phyloP scores from a whole-genome alignment of 2,113 vertebrate species.

The Forbesichthys papilliferus region DNA sequence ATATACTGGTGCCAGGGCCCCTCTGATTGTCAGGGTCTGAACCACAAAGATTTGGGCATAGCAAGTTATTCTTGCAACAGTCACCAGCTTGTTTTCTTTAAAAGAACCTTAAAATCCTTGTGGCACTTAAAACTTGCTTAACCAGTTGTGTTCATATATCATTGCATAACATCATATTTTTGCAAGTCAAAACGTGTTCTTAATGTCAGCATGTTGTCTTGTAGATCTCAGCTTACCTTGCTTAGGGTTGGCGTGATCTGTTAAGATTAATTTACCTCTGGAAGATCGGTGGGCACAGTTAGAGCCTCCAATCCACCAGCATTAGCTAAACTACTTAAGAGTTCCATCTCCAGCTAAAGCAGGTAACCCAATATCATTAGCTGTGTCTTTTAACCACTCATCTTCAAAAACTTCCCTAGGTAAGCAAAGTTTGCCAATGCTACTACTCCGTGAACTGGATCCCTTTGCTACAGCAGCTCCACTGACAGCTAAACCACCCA shows the following conservation, averaged over 20 bases:
- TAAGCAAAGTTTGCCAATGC: no score
- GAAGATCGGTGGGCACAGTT: background rate
- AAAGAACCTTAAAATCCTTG: background rate
- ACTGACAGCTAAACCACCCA: background rate
- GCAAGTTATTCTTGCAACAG: slow-evolving; percentile 66
- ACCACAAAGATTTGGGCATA: slow-evolving; percentile 71
- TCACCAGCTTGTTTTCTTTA: background rate
- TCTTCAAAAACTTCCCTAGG: no score
- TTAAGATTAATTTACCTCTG: background rate
- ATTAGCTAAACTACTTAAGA: no score
- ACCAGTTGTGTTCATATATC: slow-evolving; percentile 3
- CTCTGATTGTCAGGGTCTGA: slow-evolving; percentile 74
- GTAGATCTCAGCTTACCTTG: slow-evolving; percentile 41
- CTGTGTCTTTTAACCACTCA: no score
- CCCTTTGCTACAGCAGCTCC: background rate
- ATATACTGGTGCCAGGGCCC: slow-evolving; percentile 81
- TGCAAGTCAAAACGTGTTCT: background rate
- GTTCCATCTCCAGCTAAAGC: no score
- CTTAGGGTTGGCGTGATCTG: slow-evolving; percentile 8
- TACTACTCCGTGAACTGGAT: background rate
- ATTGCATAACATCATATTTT: background rate
- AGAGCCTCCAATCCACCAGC: no score
- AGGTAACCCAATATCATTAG: no score
- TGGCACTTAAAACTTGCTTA: background rate
- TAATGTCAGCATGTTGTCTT: background rate